Percentiles rank a stretch among this genome's conserved stretches.
These are phyloP conservation scores for Orthosia gracilis DNA, from an alignment of 2,888 invertebrate genomes.

Conservation along the genomic window DNA sequence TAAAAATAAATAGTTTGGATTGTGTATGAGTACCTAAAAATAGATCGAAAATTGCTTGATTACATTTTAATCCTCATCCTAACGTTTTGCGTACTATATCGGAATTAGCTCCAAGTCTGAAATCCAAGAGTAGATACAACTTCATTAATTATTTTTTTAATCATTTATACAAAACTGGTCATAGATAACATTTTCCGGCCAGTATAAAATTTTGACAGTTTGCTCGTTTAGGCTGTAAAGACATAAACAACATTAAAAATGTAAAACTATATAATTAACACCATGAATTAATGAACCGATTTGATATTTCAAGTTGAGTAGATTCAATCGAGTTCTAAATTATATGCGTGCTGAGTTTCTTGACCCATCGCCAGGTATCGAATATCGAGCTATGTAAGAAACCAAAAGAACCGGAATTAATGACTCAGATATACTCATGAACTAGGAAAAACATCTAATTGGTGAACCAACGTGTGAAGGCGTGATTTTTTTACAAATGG, in stretches of 20 bases:
- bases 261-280: constrained; percentile 58
- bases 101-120: neutral
- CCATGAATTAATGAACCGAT: constrained; percentile 55
- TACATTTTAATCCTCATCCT: neutral
- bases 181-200: neutral
- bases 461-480: constrained; percentile 34
- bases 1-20: neutral
- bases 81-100: neutral
- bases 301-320: constrained; percentile 65
- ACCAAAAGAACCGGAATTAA: constrained; percentile 60
- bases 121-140: neutral
- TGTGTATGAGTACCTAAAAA: neutral
- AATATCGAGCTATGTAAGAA: constrained; percentile 59
- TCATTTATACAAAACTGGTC: neutral
- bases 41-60: neutral
- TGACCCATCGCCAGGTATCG: constrained; percentile 73
- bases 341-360: constrained; percentile 79
- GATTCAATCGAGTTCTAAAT: constrained; percentile 76
- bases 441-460: constrained; percentile 48
- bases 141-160: constrained; percentile 1
- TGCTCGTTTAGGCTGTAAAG: constrained; percentile 1
- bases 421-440: constrained; percentile 57
- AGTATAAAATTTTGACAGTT: constrained; percentile 17
- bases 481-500: constrained; percentile 2
- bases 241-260: constrained; percentile 23